Evolutionary conservation across 2,888 invertebrate genomes (phyloP).

Genomic region (Notodonta ziczac): DNA sequence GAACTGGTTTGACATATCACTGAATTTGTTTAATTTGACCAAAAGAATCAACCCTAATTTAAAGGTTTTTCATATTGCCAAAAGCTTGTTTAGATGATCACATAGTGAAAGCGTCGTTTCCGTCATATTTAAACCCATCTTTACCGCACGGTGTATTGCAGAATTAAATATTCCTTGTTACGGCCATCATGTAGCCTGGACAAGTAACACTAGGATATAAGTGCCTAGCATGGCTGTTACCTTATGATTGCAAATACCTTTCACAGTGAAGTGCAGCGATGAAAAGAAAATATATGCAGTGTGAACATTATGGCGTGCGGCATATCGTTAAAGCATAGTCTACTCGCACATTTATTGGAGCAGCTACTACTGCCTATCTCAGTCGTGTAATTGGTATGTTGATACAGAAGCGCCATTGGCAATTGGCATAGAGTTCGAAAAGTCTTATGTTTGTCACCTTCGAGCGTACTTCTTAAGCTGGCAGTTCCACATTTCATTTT

Average conservation of each 20-base stretch:
- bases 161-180: slow-evolving; percentile 1
- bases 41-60: too few species aligned
- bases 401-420: too few species aligned
- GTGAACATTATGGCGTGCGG: slow-evolving; percentile 7
- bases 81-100: too few species aligned
- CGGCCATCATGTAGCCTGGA: background rate
- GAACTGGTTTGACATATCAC: too few species aligned
- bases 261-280: background rate
- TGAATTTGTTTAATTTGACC: too few species aligned
- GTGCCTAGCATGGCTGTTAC: background rate
- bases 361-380: background rate
- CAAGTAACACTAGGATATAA: background rate
- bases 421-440: too few species aligned
- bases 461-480: too few species aligned
- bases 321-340: background rate
- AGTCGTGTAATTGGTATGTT: too few species aligned
- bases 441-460: too few species aligned
- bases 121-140: background rate
- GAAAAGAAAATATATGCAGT: slow-evolving; percentile 17
- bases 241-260: background rate
- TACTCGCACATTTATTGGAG: background rate
- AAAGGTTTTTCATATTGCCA: too few species aligned
- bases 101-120: too few species aligned
- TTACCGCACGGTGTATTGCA: background rate
- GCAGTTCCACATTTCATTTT: too few species aligned